These are phyloP conservation scores for Acronicta leporina DNA, from an alignment of 2,888 invertebrate species.

Conservation along the genomic window DNA sequence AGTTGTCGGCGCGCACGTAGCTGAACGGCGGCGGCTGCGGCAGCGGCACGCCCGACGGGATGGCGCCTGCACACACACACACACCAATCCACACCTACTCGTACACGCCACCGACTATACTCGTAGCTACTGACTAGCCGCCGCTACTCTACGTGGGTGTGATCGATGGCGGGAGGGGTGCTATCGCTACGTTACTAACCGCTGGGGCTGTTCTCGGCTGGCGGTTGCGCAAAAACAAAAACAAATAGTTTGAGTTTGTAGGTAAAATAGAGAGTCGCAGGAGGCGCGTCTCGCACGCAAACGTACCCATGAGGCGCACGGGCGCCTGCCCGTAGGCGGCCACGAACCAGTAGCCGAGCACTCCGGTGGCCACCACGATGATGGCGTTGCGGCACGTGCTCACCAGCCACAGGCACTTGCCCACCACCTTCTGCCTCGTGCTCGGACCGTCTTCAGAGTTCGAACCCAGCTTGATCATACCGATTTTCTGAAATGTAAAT, in stretches of 20 bases:
- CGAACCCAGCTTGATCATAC: conserved; percentile 90
- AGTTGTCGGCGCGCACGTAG: conserved; percentile 89
- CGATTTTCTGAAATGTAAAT: conserved; percentile 87
- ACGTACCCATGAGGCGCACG: conserved; percentile 91
- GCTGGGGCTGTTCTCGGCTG: conserved; percentile 75
- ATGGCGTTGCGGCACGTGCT: conserved; percentile 95
- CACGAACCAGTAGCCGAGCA: conserved; percentile 91
- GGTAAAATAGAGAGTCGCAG: neutral
- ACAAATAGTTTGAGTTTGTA: conserved; percentile 38
- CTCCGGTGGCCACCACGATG: conserved; percentile 93
- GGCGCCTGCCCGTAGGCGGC: conserved; percentile 86
- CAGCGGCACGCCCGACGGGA: conserved; percentile 93
- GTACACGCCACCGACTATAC: neutral
- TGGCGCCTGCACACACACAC: conserved; percentile 85
- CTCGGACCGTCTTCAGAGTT: conserved; percentile 84
- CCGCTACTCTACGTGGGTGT: conserved; percentile 34
- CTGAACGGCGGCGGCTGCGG: conserved; percentile 92
- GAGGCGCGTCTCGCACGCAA: neutral
- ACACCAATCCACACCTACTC: neutral
- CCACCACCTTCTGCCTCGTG: conserved; percentile 89
- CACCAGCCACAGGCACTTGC: conserved; percentile 92
- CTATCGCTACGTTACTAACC: conserved; percentile 74
- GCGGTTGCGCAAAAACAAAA: conserved; percentile 69
- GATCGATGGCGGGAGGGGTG: conserved; percentile 25
- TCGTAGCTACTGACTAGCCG: conserved; percentile 8